Percentiles rank a stretch among this genome's conserved stretches.
phyloP scores from a whole-genome alignment of 2,888 invertebrate genomes.

The Mimachlamys varia region DNA sequence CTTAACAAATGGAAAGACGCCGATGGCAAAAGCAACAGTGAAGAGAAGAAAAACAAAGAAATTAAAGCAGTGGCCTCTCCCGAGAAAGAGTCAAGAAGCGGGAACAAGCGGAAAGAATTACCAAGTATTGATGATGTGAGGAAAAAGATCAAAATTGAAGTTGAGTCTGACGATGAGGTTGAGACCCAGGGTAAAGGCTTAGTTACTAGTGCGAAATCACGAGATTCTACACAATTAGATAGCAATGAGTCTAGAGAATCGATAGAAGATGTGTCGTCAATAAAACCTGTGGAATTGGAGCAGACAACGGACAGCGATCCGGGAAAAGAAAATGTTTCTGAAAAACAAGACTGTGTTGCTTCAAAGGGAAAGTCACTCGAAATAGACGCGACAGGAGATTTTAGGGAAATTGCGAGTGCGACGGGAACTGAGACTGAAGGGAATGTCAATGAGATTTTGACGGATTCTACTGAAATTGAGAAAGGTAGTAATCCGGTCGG shows the following conservation, averaged over 20 bases:
- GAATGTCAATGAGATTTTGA: not conserved
- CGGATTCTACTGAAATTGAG: not conserved
- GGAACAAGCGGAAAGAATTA: not conserved
- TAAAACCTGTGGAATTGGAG: not conserved
- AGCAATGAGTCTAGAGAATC: not conserved
- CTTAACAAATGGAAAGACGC: not conserved
- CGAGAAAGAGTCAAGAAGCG: not conserved
- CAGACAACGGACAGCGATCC: not conserved
- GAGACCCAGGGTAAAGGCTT: not conserved
- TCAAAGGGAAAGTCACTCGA: not conserved
- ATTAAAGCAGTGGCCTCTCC: not conserved
- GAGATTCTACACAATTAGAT: no score
- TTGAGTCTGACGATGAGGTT: not conserved
- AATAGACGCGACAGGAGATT: not conserved
- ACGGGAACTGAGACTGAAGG: not conserved
- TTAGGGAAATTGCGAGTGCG: not conserved
- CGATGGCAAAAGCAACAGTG: not conserved
- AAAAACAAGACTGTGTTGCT: not conserved
- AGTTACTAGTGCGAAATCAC: not conserved
- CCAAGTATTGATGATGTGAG: not conserved
- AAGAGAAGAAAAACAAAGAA: not conserved
- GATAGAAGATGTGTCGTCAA: not conserved
- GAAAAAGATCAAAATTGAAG: not conserved
- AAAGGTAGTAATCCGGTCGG: not conserved
- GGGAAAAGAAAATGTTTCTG: not conserved